Base-by-base conservation (phyloP, 2,888 invertebrate species). In the Eupithecia dodoneata region DNA sequence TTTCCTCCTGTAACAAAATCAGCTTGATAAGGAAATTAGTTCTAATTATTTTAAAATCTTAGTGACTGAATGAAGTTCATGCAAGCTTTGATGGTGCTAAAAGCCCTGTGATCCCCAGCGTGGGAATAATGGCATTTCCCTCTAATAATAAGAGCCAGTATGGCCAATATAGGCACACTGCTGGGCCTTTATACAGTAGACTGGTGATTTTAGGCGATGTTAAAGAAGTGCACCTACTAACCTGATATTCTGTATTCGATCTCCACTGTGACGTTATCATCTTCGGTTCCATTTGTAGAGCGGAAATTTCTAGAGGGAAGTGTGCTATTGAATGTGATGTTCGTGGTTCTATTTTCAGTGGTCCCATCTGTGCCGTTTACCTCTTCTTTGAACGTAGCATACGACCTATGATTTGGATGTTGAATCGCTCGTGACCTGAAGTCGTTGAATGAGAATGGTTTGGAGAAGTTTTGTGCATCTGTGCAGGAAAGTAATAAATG, bases 1-100 rank as follows among this genome's bases (percentile, higher is more conserved):
- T 85, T 86, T 0, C 94, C 94, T 83, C 94, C 94, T 94, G 45
- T 59, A 49, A 63, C 30, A 30, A 30, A 2, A 30, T 10, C 4
- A 52, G 1, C 9, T 59, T 18, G 18, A 9, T 63, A 12, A 30
- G 2, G 30, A 63, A 9, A 10, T 18, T 10, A 9, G 9, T 59
- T 59, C 59, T 59, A 59, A 2, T 18, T n/a, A 18, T 5, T 30
- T 63, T 6, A 55, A 2, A n/a, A n/a, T 2, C 7, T 55, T 55
- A 2, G 55, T 55, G n/a, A 15, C 10, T 59, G 18, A n/a, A 59
- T 18, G 59, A 59, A 9, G 18, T 9, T 18, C 18, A 18, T 59
- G 18, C 18, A 59, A 18, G 59, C 2, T 18, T 59, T 2, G 4
- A 9, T 15, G 59, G 59, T 59, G 18, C 18, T n/a, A 55, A n/a